Evolutionary conservation across 2,888 invertebrate species (phyloP).

Genomic region (Listrodromus nycthemerus): DNA sequence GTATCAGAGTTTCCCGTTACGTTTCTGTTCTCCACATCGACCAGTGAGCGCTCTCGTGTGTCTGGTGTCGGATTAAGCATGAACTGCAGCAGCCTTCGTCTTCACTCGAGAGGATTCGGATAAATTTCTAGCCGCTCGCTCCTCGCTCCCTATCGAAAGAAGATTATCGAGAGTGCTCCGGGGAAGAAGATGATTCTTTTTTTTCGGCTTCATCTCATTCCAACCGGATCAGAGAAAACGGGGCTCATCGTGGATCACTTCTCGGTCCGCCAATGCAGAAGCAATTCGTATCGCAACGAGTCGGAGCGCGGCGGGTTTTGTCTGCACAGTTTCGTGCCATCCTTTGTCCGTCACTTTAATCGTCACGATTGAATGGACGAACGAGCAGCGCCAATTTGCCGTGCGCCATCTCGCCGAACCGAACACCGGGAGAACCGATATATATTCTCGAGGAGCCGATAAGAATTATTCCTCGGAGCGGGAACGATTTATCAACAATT

Average conservation of each 20-base stretch:
- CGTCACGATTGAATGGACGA: slow-evolving; percentile 29
- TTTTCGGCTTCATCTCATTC: neutral
- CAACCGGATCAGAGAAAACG: slow-evolving; percentile 32
- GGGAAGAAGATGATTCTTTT: neutral
- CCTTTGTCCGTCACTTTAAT: slow-evolving; percentile 38
- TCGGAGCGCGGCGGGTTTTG: neutral
- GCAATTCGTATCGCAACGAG: neutral
- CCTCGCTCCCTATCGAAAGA: neutral
- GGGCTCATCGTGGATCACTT: slow-evolving; percentile 1
- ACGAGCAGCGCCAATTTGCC: neutral
- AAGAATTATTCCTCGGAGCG: slow-evolving; percentile 20
- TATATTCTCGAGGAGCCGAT: slow-evolving; percentile 41
- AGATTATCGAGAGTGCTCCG: slow-evolving; percentile 28
- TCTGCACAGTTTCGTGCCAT: slow-evolving; percentile 4
- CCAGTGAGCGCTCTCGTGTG: neutral
- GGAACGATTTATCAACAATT: neutral
- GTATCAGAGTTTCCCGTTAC: no score
- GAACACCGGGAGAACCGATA: slow-evolving; percentile 26
- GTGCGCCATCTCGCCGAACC: slow-evolving; percentile 6
- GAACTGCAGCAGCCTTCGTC: slow-evolving; percentile 1
- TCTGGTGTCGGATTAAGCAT: slow-evolving; percentile 26
- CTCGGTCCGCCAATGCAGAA: no score
- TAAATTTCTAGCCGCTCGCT: slow-evolving; percentile 22
- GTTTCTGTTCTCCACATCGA: no score
- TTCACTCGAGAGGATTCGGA: slow-evolving; percentile 25